Base-by-base conservation (phyloP, 2,113 vertebrate genomes). In the Triplophysa rosa region DNA sequence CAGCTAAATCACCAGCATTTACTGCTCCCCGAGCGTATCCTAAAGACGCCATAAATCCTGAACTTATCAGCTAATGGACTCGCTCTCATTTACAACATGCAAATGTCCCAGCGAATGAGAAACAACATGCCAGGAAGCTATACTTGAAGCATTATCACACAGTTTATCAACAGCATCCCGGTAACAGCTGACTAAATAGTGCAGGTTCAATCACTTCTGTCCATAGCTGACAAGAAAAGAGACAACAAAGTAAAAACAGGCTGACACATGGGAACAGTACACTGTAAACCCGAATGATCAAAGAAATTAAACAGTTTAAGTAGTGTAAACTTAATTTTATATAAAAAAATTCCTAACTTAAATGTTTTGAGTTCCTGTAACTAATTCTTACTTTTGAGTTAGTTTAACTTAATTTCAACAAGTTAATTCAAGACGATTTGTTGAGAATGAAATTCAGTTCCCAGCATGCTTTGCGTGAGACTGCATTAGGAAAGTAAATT, bases 21-120 rank as follows among this genome's bases (percentile, higher is more conserved):
- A 80, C 49, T 42, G 68, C 12, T 52, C 26, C 29, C 58, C 17
- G 4, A 37, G 29, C 7, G 69, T 54, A 9, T 63, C 68, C 72
- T 54, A 54, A 63, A 72, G 14, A 19, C 1, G 58, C 47, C 9
- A 69, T 63, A 71, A 71, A 79, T 63, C 77, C 45, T 54, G 26
- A 72, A 54, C 61, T 72, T 62, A 80, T 80, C 62, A 72, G 47
- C 61, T 72, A 80, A 80, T 80, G 68, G 78, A 79, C 78, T 64
- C 19, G 2, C 49, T 71, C 17, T 62, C 62, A 54, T 52, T 64
- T 80, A 72, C 42, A 33, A 54, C 45, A 21, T 14, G 42, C 58
- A 23, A 16, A 63, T 52, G 58, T 74, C 71, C 47, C 9, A 0
- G 37, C 24, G 47, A 74, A 74, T 8, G n/a, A 47, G 23, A 74